Evolutionary conservation across 2,113 vertebrate species (phyloP).

Genomic region (Malaclemys terrapin): DNA sequence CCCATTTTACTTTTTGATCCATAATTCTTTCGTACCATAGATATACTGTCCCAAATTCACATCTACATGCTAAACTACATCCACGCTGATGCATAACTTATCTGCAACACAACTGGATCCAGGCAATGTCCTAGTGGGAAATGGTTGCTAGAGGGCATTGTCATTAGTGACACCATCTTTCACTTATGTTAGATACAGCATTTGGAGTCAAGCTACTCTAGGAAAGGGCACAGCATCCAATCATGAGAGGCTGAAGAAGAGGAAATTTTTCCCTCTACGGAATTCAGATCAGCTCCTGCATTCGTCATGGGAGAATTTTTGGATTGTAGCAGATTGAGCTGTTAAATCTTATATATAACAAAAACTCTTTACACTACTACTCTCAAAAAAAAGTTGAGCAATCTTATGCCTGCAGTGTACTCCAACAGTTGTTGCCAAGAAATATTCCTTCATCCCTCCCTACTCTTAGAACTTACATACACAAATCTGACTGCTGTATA

Average conservation of each 20-base stretch:
- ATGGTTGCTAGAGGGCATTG: neutral
- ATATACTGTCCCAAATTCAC: neutral
- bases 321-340: neutral
- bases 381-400: conserved; percentile 9
- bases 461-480: neutral
- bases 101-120: neutral
- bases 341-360: conserved; percentile 7
- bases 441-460: neutral
- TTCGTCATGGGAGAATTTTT: conserved; percentile 38
- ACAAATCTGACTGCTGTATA: neutral
- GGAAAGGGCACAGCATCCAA: neutral
- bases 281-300: neutral
- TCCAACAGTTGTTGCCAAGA: conserved; percentile 45
- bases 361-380: conserved; percentile 6
- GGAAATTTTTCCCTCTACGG: neutral
- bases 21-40: neutral
- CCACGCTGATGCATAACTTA: neutral
- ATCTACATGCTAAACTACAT: neutral
- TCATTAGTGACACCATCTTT: neutral
- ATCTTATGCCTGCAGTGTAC: conserved; percentile 42
- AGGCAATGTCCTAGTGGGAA: neutral
- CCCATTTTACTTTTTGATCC: neutral
- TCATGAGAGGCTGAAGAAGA: neutral
- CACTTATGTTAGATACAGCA: neutral
- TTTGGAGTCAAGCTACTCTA: neutral